Evolutionary conservation across 2,113 vertebrate genomes (phyloP).

Genomic region (Pteropus alecto): DNA sequence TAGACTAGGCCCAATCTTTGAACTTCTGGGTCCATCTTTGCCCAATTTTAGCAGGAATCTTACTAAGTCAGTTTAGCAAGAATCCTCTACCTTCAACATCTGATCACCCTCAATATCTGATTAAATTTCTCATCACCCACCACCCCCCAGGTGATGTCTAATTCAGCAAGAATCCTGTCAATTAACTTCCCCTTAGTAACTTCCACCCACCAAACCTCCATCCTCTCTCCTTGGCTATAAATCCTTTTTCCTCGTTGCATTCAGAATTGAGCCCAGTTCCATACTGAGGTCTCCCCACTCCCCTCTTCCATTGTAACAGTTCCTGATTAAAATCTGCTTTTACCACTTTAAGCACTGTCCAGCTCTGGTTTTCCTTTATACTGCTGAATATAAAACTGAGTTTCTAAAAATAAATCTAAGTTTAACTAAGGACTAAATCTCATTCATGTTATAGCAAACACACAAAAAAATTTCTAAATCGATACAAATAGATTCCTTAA

Average conservation of each 20-base stretch:
- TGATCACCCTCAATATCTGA: neutral
- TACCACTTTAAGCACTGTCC: neutral
- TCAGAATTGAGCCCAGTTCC: neutral
- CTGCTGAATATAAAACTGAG: neutral
- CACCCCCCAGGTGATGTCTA: neutral
- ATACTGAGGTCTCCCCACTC: neutral
- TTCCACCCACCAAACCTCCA: neutral
- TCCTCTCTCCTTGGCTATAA: neutral
- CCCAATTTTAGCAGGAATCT: neutral
- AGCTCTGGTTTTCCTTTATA: neutral
- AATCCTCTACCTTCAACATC: neutral
- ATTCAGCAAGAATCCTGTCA: neutral
- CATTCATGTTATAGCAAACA: neutral
- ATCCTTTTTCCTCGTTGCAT: neutral
- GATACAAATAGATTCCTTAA: neutral
- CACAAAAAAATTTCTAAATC: neutral
- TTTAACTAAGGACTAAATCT: neutral
- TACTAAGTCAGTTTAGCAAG: neutral
- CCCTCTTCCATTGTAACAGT: neutral
- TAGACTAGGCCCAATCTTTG: neutral
- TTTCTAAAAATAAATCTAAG: constrained; percentile 28
- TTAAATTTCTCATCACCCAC: neutral
- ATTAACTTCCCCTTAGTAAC: neutral
- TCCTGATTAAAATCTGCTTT: neutral
- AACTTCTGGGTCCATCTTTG: neutral